These are phyloP conservation scores for Sussaba pulchella DNA, from an alignment of 2,888 invertebrate species.

Conservation along the genomic window DNA sequence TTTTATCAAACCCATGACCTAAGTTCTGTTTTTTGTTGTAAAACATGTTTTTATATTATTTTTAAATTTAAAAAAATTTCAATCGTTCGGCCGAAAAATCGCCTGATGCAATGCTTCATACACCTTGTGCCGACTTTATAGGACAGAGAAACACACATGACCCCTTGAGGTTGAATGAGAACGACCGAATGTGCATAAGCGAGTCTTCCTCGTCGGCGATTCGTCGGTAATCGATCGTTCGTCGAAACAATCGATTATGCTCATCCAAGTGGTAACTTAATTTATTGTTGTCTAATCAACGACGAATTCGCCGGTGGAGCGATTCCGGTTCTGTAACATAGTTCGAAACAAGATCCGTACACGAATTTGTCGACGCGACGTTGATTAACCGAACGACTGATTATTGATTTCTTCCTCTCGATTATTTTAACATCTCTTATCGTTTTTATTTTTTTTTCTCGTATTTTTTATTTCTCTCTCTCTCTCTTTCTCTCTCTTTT, in stretches of 20 bases:
- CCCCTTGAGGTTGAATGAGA: too few species aligned
- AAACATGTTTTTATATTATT: too few species aligned
- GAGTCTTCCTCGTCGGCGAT: neutral
- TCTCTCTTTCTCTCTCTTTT: constrained; percentile 56
- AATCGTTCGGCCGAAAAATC: too few species aligned
- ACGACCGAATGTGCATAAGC: neutral
- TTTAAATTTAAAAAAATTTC: too few species aligned
- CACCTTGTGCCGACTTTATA: too few species aligned
- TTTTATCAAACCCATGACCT: too few species aligned
- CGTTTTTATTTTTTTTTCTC: neutral
- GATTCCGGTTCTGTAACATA: constrained; percentile 1
- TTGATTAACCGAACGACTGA: constrained; percentile 78
- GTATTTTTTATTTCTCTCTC: constrained; percentile 21
- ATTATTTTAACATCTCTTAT: neutral
- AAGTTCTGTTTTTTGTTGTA: too few species aligned
- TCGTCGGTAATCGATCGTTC: neutral
- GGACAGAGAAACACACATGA: too few species aligned
- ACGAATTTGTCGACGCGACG: constrained; percentile 51
- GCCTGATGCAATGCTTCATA: too few species aligned
- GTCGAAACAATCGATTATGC: neutral
- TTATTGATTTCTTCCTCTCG: constrained; percentile 69
- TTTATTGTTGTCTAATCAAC: neutral
- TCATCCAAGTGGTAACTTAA: neutral
- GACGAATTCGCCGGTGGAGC: too few species aligned
- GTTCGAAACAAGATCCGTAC: constrained; percentile 19